Evolutionary conservation across 2,113 vertebrate species (phyloP).

Genomic region (Marcusenius ussheri): DNA sequence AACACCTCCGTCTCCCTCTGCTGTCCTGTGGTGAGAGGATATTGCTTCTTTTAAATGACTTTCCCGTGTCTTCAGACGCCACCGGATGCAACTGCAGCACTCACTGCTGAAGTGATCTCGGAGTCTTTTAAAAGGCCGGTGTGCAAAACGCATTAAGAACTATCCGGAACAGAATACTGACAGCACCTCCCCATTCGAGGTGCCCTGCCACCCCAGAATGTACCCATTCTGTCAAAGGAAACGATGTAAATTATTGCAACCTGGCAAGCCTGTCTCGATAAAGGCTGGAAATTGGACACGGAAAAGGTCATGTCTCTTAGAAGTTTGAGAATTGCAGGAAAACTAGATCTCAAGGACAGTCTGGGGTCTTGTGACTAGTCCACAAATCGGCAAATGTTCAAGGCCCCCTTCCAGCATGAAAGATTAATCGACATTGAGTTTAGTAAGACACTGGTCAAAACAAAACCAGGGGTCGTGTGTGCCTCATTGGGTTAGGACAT

Average conservation of each 20-base stretch:
- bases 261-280: constrained; percentile 26
- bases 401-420: not conserved
- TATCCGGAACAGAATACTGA: not conserved
- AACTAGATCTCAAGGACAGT: constrained; percentile 12
- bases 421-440: not conserved
- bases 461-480: not conserved
- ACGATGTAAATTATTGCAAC: constrained; percentile 12
- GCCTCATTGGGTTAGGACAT: not conserved
- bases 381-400: not conserved
- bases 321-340: constrained; percentile 36
- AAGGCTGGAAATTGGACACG: constrained; percentile 21
- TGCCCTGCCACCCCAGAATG: constrained; percentile 17
- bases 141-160: not conserved
- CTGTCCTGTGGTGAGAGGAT: not conserved
- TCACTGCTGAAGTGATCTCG: not conserved
- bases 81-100: not conserved
- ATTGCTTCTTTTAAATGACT: not conserved
- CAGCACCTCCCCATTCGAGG: not conserved
- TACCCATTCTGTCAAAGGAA: constrained; percentile 26
- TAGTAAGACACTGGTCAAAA: not conserved
- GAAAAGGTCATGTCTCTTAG: constrained; percentile 28
- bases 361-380: constrained; percentile 16
- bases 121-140: not conserved
- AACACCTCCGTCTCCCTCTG: not conserved
- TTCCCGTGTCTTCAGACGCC: not conserved